phyloP scores from a whole-genome alignment of 2,888 invertebrate species.

The Helobdella robusta region DNA sequence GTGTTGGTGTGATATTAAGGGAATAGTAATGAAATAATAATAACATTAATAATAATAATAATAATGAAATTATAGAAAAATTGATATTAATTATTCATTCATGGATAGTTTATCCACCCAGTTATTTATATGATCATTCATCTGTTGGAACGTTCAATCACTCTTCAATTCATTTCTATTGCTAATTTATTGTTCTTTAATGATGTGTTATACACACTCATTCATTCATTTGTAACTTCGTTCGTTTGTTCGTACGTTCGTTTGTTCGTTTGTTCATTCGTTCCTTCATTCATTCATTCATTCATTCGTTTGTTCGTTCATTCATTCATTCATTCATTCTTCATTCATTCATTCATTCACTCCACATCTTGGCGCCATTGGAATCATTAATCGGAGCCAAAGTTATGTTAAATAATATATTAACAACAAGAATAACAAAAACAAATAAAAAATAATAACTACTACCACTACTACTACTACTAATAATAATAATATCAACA shows the following conservation, averaged over 20 bases:
- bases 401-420: too few species aligned
- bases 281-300: neutral
- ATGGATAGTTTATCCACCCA: neutral
- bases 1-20: too few species aligned
- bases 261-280: conserved; percentile 2
- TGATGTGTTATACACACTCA: neutral
- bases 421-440: too few species aligned
- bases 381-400: too few species aligned
- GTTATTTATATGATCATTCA: neutral
- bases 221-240: neutral
- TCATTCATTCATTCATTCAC: conserved; percentile 2
- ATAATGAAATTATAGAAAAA: too few species aligned
- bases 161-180: neutral
- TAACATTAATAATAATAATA: too few species aligned
- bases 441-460: too few species aligned
- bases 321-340: conserved; percentile 2
- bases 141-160: neutral
- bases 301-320: conserved; percentile 2
- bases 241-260: neutral
- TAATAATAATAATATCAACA: too few species aligned
- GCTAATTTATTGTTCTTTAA: neutral
- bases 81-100: neutral
- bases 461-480: too few species aligned
- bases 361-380: too few species aligned
- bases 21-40: too few species aligned